Percentiles rank a stretch among this genome's conserved stretches.
phyloP scores from a whole-genome alignment of 2,888 invertebrate genomes.

The Synergus japonicus region DNA sequence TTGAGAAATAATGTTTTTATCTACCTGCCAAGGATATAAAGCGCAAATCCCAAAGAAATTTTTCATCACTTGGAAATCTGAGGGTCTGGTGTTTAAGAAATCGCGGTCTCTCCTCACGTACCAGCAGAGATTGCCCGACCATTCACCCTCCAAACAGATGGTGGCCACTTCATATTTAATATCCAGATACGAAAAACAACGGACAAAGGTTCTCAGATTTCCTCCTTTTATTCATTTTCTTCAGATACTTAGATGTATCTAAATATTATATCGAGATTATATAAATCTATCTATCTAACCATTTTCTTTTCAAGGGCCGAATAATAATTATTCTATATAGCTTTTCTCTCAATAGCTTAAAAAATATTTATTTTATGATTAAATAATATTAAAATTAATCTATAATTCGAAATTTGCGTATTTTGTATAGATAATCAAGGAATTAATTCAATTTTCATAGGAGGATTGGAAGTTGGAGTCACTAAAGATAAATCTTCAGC shows the following conservation, averaged over 20 bases:
- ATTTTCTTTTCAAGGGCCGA: too few species aligned
- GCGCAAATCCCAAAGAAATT: conserved; percentile 60
- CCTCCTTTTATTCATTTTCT: background rate
- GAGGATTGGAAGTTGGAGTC: conserved; percentile 45
- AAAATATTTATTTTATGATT: too few species aligned
- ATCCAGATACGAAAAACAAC: conserved; percentile 63
- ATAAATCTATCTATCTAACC: too few species aligned
- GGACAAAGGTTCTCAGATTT: conserved; percentile 10
- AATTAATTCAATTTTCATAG: conserved; percentile 38
- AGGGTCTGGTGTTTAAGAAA: conserved; percentile 68
- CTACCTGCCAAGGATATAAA: conserved; percentile 31
- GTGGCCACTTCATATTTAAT: conserved; percentile 69
- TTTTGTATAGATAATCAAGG: background rate
- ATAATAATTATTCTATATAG: too few species aligned
- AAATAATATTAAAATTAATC: too few species aligned
- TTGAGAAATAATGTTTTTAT: conserved; percentile 13
- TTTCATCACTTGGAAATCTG: conserved; percentile 57
- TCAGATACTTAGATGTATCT: background rate
- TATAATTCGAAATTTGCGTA: background rate
- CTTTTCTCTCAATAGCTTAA: background rate
- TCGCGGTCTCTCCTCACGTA: conserved; percentile 74
- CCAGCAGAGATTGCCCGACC: conserved; percentile 63
- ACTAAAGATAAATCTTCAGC: conserved; percentile 48
- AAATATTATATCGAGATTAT: too few species aligned
- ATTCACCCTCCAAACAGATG: conserved; percentile 61